Base-by-base conservation (phyloP, 2,797 vertebrate species). In the Mormyrus hasselquistii region DNA sequence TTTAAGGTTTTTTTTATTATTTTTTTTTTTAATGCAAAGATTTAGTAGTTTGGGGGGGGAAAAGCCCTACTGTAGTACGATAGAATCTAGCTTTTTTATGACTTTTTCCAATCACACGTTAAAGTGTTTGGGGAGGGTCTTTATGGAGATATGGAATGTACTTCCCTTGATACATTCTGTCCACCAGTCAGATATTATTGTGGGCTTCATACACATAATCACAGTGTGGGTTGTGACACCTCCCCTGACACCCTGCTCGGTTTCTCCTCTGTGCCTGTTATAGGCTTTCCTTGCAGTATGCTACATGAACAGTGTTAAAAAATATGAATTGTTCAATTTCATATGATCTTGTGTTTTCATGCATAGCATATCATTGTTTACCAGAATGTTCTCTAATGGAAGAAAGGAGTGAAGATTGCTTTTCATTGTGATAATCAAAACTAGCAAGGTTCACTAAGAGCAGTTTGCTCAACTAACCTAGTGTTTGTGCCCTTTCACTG, bases 191-290 rank as follows among this genome's bases (percentile, higher is more conserved):
- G 65, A 38, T 16, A 25, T 38, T 34, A 34, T 34, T 12, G 84
- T 86, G 25, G 84, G 12, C 25, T 53, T 86, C 49, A 7, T 34
- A 29, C 84, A 86, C 25, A 86, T 86, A 86, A 55, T 50, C 84
- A 55, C 14, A 55, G 50, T 86, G 84, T 86, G 84, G 84, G 84
- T 55, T 86, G 84, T 86, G 84, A 55, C 84, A 55, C 49, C 10
- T 50, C 25, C 22, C 25, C 49, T 55, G 4, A 38, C 50, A 25
- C 50, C 25, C 22, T 55, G 76, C 50, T 29, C 34, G 10, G 76
- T 19, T 55, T 55, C 16, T 34, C 50, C 14, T 47, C 41, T 86
- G 44, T 86, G 49, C 50, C 3, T 55, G 49, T 86, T 16, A 38
- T 16, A 86, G 25, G n/a, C 50, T 86, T 86, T 86, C 12, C 47